These are phyloP conservation scores for Scyliorhinus canicula DNA, from an alignment of 2,797 vertebrate species.

Conservation along the genomic window DNA sequence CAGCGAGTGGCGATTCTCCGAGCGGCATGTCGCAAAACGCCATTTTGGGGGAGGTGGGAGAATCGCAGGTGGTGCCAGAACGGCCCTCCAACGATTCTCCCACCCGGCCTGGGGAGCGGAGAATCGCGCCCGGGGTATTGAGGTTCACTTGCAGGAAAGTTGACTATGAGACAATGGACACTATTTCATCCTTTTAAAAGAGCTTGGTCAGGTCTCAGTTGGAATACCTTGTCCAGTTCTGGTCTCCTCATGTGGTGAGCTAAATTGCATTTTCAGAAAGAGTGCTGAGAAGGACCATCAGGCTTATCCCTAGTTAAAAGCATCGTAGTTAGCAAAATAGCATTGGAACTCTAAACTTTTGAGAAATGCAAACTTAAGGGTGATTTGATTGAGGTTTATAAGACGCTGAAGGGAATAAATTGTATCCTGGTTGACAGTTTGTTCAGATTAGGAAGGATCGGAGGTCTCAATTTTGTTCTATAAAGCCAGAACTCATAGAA, in stretches of 20 bases:
- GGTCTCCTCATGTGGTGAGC: not conserved
- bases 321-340: not conserved
- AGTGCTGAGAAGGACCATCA: not conserved
- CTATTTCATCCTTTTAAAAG: not conserved
- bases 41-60: too few relatives aligned
- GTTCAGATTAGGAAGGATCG: not conserved
- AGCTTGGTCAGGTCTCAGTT: not conserved
- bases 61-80: too few relatives aligned
- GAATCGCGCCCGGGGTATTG: not conserved
- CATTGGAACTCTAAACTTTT: not conserved
- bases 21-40: too few relatives aligned
- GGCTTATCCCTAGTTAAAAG: not conserved
- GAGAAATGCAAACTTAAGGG: not conserved
- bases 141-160: not conserved
- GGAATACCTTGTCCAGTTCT: not conserved
- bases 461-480: not conserved
- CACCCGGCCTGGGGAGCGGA: too few relatives aligned
- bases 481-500: too few relatives aligned
- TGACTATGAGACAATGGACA: not conserved
- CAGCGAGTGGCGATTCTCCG: too few relatives aligned
- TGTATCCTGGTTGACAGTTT: not conserved
- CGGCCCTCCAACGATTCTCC: too few relatives aligned
- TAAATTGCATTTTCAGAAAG: not conserved
- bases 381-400: not conserved
- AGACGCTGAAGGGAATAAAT: not conserved